Conservation (phyloP, 1,140 invertebrate species). For the Wasmannia auropunctata region DNA sequence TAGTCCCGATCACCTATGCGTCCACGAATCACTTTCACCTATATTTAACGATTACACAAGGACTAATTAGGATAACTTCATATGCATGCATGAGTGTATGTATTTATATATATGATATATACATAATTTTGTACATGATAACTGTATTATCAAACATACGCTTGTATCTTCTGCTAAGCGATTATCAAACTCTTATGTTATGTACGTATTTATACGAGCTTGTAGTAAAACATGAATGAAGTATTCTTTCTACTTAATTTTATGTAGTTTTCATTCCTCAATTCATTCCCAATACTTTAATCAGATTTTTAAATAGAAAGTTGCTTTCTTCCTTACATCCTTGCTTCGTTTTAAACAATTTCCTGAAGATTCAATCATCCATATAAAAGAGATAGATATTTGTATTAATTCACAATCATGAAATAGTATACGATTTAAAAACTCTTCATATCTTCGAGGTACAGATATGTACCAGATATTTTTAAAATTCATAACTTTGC, state of each 20-base stretch:
- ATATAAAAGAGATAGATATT: not conserved
- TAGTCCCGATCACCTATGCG: constrained; percentile 61
- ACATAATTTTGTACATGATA: constrained; percentile 64
- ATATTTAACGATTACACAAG: constrained; percentile 63
- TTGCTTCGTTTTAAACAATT: not conserved
- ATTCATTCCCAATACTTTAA: not conserved
- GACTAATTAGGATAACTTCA: constrained; percentile 64
- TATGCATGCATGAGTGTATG: constrained; percentile 39
- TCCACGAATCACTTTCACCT: constrained; percentile 61
- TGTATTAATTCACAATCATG: not conserved
- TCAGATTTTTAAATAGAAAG: not conserved
- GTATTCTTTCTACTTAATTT: constrained; percentile 60
- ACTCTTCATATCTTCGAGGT: too few relatives aligned
- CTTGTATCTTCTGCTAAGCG: constrained; percentile 66
- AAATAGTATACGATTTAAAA: too few relatives aligned
- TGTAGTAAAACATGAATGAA: constrained; percentile 65
- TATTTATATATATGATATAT: constrained; percentile 64
- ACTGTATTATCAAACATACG: constrained; percentile 62
- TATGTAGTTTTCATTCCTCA: not conserved
- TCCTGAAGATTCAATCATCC: not conserved
- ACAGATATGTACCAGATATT: too few relatives aligned
- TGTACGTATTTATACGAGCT: constrained; percentile 69
- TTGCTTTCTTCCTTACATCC: not conserved
- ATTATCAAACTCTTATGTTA: constrained; percentile 60
- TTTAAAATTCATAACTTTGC: too few relatives aligned